A percentile compares a stretch with the other conserved stretches of the same genome.
Evolutionary conservation across 2,888 invertebrate genomes (phyloP).

Genomic region (Phortica okadai): DNA sequence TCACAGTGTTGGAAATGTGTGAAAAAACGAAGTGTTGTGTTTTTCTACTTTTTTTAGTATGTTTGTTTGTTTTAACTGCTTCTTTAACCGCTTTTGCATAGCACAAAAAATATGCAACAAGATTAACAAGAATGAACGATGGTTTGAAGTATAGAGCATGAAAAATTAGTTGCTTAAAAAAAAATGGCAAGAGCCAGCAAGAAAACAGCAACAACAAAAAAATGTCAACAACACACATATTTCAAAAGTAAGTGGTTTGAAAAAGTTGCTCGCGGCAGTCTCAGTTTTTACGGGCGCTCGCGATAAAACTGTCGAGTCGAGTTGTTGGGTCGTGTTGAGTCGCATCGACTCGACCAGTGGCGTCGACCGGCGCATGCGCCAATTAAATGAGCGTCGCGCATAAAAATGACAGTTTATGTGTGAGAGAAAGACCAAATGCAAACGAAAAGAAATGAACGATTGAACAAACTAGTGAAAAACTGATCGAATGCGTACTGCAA

Average conservation of each 20-base stretch:
- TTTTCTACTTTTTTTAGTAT: not conserved
- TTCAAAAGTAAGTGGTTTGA: slow-evolving; percentile 31
- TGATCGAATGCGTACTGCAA: not conserved
- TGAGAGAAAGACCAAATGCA: not conserved
- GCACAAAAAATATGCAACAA: slow-evolving; percentile 25
- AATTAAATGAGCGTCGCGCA: slow-evolving; percentile 24
- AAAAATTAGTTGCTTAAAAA: slow-evolving; percentile 4
- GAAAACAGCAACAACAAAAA: slow-evolving; percentile 4
- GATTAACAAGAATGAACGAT: slow-evolving; percentile 20
- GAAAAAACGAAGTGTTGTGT: slow-evolving; percentile 1
- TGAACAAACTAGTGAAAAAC: not conserved
- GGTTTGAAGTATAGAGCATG: slow-evolving; percentile 3
- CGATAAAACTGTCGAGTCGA: not conserved
- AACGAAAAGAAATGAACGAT: not conserved
- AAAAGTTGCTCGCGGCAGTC: slow-evolving; percentile 17
- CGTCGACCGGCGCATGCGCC: slow-evolving; percentile 13
- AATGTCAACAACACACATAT: slow-evolving; percentile 28
- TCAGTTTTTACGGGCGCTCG: not conserved
- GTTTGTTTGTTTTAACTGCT: not conserved
- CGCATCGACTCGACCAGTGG: not conserved
- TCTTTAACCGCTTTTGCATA: not conserved
- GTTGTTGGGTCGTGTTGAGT: not conserved
- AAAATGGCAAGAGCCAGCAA: not conserved
- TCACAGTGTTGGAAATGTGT: slow-evolving; percentile 26
- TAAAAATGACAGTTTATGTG: slow-evolving; percentile 22